These are phyloP conservation scores for Drosophila colorata DNA, from an alignment of 2,888 invertebrate species.

Conservation along the genomic window DNA sequence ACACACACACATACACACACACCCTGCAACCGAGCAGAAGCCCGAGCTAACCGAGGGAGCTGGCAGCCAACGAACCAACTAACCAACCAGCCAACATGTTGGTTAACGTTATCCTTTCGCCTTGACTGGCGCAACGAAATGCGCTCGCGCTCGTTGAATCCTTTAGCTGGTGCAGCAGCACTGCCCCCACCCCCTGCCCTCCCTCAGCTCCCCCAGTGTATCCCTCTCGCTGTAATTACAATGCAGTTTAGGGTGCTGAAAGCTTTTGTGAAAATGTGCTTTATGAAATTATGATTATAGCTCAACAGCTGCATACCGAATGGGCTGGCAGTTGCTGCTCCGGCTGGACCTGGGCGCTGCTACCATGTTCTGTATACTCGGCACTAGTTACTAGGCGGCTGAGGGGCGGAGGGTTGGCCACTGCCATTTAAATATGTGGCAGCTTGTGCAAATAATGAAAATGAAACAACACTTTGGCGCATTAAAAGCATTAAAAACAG, in stretches of 20 bases:
- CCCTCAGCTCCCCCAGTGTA: constrained; percentile 3
- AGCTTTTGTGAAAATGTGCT: constrained; percentile 83
- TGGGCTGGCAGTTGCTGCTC: constrained; percentile 18
- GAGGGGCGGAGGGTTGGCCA: constrained; percentile 6
- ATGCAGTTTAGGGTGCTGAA: constrained; percentile 82
- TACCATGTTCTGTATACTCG: neutral
- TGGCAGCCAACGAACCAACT: constrained; percentile 31
- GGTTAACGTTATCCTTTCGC: constrained; percentile 76
- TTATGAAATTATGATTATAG: constrained; percentile 83
- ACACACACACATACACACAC: neutral
- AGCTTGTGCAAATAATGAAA: constrained; percentile 80
- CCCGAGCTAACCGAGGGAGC: constrained; percentile 3
- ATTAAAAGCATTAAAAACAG: constrained; percentile 82
- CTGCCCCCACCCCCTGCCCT: fast-evolving
- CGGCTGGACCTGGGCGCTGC: constrained; percentile 4
- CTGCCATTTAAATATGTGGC: constrained; percentile 78
- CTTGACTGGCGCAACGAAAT: constrained; percentile 69
- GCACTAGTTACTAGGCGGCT: neutral
- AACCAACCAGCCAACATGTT: constrained; percentile 67
- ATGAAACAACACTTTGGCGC: constrained; percentile 81
- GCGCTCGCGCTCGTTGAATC: constrained; percentile 60
- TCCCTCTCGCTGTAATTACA: constrained; percentile 71
- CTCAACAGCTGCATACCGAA: constrained; percentile 75
- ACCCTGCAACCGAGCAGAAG: neutral
- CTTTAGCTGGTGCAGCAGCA: constrained; percentile 19